A percentile compares a stretch with the other conserved stretches of the same genome.
phyloP scores from a whole-genome alignment of 1,140 invertebrate genomes.

The Augochlora pura region DNA sequence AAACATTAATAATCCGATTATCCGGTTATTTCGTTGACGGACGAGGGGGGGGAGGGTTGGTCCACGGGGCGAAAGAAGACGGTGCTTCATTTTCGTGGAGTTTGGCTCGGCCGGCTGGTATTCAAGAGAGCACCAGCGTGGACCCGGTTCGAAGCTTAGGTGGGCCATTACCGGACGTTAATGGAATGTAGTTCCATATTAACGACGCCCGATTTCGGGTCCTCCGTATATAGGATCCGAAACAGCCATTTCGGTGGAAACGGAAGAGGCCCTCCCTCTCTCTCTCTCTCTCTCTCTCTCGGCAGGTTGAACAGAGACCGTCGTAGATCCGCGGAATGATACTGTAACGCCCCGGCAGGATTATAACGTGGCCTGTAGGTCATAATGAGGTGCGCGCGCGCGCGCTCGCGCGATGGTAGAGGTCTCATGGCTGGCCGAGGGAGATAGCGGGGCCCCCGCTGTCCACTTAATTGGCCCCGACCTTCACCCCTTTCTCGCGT shows the following conservation, averaged over 20 bases:
- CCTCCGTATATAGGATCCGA: conserved; percentile 64
- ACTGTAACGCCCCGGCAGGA: conserved; percentile 67
- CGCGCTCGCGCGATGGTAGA: too few species aligned
- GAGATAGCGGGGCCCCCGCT: conserved; percentile 67
- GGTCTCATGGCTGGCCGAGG: conserved; percentile 67
- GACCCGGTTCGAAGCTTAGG: conserved; percentile 36
- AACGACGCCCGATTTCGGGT: conserved; percentile 62
- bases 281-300: too few species aligned
- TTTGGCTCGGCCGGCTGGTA: too few species aligned
- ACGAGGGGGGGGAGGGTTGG: too few species aligned
- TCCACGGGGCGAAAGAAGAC: neutral
- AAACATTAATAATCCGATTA: neutral
- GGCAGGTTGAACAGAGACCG: conserved; percentile 11
- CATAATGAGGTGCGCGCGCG: conserved; percentile 74
- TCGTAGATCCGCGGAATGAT: conserved; percentile 66
- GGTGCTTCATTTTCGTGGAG: conserved; percentile 22
- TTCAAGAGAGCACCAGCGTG: neutral
- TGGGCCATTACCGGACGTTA: conserved; percentile 64
- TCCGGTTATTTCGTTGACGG: neutral
- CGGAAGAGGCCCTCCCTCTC: too few species aligned
- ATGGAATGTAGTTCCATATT: conserved; percentile 69
- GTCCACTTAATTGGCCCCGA: conserved; percentile 70
- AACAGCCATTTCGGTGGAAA: conserved; percentile 56
- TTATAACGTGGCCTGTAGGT: conserved; percentile 67
- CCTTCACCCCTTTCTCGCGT: conserved; percentile 56